Evolutionary conservation across 2,113 vertebrate species (phyloP).

Genomic region (Butorides virescens): DNA sequence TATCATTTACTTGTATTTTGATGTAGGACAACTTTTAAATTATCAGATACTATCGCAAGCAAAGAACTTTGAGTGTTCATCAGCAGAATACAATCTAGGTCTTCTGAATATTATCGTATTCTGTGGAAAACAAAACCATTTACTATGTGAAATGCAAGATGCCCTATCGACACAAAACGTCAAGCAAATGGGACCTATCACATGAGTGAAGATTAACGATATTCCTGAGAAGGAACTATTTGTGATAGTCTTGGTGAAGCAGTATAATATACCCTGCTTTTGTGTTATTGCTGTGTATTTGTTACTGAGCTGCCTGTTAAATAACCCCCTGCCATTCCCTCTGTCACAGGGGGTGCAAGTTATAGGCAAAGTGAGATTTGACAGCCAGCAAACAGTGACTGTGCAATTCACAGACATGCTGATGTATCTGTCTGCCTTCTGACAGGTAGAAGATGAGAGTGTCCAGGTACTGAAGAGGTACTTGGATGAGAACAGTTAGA

Average conservation of each 20-base stretch:
- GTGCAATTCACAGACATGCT: neutral
- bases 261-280: neutral
- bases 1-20: constrained; percentile 22
- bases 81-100: constrained; percentile 23
- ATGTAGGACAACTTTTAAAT: neutral
- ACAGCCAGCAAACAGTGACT: neutral
- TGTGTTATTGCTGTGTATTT: neutral
- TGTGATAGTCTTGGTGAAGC: neutral
- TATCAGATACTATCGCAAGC: neutral
- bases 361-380: neutral
- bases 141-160: neutral
- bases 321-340: neutral
- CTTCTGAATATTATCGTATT: neutral
- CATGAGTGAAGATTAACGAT: neutral
- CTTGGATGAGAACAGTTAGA: neutral
- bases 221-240: neutral
- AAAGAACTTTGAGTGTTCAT: neutral
- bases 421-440: neutral
- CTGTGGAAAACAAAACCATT: neutral
- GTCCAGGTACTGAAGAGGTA: neutral
- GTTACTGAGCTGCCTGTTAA: neutral
- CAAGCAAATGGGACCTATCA: neutral
- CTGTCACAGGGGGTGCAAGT: neutral
- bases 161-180: neutral
- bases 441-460: neutral